Evolutionary conservation across 2,888 invertebrate genomes (phyloP).

Genomic region (Bedellia somnulentella): DNA sequence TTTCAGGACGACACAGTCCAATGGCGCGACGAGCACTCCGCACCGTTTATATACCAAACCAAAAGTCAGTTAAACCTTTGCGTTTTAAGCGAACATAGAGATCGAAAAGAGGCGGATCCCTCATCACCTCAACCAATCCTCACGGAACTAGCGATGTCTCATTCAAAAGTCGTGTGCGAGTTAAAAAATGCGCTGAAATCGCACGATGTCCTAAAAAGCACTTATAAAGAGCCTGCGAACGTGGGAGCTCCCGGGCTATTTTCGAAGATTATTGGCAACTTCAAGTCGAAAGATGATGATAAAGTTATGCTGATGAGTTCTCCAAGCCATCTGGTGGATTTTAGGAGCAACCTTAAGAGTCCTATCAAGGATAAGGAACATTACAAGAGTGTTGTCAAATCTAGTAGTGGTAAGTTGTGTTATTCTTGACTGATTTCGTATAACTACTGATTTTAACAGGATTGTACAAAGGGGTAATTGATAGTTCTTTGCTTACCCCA

Average conservation of each 20-base stretch:
- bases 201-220: constrained; percentile 31
- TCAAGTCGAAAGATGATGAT: constrained; percentile 44
- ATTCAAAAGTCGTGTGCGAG: constrained; percentile 51
- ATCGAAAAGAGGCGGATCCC: constrained; percentile 22
- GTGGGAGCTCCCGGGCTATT: constrained; percentile 38
- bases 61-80: constrained; percentile 77
- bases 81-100: constrained; percentile 28
- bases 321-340: constrained; percentile 43
- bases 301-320: constrained; percentile 34
- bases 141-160: constrained; percentile 40
- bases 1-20: constrained; percentile 40
- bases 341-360: constrained; percentile 47
- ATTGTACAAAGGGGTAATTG: no score
- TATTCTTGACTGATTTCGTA: background rate
- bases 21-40: constrained; percentile 81
- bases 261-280: constrained; percentile 48
- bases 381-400: constrained; percentile 37
- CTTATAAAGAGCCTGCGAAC: constrained; percentile 17
- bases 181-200: constrained; percentile 48
- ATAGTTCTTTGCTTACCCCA: no score
- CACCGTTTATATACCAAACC: constrained; percentile 84
- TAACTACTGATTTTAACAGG: background rate
- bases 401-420: constrained; percentile 40
- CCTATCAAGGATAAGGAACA: constrained; percentile 37
- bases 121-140: constrained; percentile 20